These are phyloP conservation scores for Heliocidaris erythrogramma DNA, from an alignment of 35 echinoderm and acorn worm genomes.

Conservation along the genomic window DNA sequence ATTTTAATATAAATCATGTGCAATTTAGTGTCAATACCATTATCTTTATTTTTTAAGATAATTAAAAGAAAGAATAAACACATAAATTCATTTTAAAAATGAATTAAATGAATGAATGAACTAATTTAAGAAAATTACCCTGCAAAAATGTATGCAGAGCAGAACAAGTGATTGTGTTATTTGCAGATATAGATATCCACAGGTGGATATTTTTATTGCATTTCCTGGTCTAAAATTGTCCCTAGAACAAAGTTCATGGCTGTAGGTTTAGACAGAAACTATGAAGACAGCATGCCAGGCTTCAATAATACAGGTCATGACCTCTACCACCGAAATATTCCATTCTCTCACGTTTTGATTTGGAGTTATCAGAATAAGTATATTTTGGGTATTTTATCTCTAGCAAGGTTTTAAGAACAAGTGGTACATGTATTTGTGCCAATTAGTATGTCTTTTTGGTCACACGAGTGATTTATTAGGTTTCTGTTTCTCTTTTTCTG, in stretches of 20 bases:
- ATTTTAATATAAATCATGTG: too few relatives aligned
- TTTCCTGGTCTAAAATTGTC: background rate
- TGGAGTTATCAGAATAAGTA: background rate
- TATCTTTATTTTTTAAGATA: too few relatives aligned
- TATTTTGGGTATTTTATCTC: background rate
- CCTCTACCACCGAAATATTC: background rate
- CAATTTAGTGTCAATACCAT: too few relatives aligned
- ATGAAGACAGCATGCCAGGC: background rate
- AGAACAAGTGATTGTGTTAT: too few relatives aligned
- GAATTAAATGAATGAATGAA: too few relatives aligned
- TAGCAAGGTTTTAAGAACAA: background rate
- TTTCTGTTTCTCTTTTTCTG: too few relatives aligned
- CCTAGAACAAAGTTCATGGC: background rate
- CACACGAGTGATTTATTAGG: background rate
- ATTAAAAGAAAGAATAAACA: too few relatives aligned
- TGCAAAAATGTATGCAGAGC: too few relatives aligned
- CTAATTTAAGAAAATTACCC: too few relatives aligned
- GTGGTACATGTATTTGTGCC: background rate
- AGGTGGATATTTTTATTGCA: too few relatives aligned
- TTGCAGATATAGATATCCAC: too few relatives aligned
- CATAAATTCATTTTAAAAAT: too few relatives aligned
- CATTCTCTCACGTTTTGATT: background rate
- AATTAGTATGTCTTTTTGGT: background rate
- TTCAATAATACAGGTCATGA: conserved; percentile 13
- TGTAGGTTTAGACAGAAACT: background rate